Conservation (phyloP, 1,140 invertebrate genomes). For the Drosophila bipectinata region DNA sequence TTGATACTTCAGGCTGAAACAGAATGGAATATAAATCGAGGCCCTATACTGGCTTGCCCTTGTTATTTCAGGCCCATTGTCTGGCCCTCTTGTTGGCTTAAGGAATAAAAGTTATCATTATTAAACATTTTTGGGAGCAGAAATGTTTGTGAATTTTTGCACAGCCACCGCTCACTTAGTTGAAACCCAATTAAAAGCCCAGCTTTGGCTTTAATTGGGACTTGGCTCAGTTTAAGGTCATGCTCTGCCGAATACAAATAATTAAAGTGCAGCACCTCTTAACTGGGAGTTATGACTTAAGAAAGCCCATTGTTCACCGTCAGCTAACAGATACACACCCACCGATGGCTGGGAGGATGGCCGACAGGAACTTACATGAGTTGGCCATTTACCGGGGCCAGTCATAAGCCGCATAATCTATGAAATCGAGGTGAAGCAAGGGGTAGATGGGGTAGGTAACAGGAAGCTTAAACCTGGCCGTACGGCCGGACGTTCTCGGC, state of each 20-base stretch:
- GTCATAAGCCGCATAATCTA: slow-evolving; percentile 63
- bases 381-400: slow-evolving; percentile 53
- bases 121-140: slow-evolving; percentile 42
- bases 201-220: slow-evolving; percentile 21
- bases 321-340: slow-evolving; percentile 4
- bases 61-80: slow-evolving; percentile 7
- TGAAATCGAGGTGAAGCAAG: slow-evolving; percentile 44
- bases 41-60: background rate
- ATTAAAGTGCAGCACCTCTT: slow-evolving; percentile 51
- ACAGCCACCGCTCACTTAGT: slow-evolving; percentile 5
- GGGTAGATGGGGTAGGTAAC: background rate
- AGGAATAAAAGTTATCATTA: slow-evolving; percentile 41
- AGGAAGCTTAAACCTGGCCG: slow-evolving; percentile 36
- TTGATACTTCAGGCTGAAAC: background rate
- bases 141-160: slow-evolving; percentile 39
- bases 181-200: slow-evolving; percentile 28
- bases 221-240: slow-evolving; percentile 23
- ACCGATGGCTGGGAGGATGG: slow-evolving; percentile 34
- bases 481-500: slow-evolving; percentile 26
- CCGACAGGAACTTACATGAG: slow-evolving; percentile 46
- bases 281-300: slow-evolving; percentile 44
- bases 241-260: slow-evolving; percentile 49
- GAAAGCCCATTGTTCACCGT: slow-evolving; percentile 41
- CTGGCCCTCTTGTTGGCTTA: background rate
- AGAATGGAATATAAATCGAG: background rate